Conservation (phyloP, 2,888 invertebrate species). For the Pristionchus maxplancki region DNA sequence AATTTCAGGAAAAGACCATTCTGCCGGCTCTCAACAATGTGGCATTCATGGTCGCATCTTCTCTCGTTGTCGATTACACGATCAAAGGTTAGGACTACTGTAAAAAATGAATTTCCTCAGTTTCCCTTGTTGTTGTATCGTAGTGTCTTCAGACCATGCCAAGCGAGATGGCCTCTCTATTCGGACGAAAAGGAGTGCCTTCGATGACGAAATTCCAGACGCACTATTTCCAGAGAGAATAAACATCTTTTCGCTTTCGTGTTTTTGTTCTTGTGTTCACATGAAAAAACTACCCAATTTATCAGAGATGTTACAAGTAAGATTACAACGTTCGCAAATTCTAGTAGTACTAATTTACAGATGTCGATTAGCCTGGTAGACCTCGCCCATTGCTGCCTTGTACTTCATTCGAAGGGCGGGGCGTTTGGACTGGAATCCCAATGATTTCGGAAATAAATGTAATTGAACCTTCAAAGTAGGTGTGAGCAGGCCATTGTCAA, state of each 20-base stretch:
- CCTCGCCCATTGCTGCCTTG: slow-evolving; percentile 63
- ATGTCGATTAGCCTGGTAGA: slow-evolving; percentile 61
- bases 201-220: not conserved
- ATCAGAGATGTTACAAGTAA: too few relatives aligned
- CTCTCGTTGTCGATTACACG: not conserved
- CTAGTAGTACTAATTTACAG: too few relatives aligned
- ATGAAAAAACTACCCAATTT: not conserved
- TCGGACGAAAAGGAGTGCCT: not conserved
- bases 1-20: too few relatives aligned
- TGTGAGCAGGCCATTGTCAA: slow-evolving; percentile 95
- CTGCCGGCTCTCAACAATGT: not conserved
- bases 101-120: too few relatives aligned
- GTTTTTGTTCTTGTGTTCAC: not conserved
- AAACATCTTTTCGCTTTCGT: not conserved
- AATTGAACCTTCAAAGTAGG: slow-evolving; percentile 88
- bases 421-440: slow-evolving; percentile 62
- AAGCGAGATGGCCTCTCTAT: not conserved
- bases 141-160: too few relatives aligned
- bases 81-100: too few relatives aligned
- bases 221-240: not conserved
- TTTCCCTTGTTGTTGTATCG: not conserved
- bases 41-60: not conserved
- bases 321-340: too few relatives aligned
- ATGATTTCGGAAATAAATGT: not conserved
- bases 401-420: slow-evolving; percentile 73